These are phyloP conservation scores for Ibycter americanus DNA, from an alignment of 2,797 vertebrate genomes.

Conservation along the genomic window DNA sequence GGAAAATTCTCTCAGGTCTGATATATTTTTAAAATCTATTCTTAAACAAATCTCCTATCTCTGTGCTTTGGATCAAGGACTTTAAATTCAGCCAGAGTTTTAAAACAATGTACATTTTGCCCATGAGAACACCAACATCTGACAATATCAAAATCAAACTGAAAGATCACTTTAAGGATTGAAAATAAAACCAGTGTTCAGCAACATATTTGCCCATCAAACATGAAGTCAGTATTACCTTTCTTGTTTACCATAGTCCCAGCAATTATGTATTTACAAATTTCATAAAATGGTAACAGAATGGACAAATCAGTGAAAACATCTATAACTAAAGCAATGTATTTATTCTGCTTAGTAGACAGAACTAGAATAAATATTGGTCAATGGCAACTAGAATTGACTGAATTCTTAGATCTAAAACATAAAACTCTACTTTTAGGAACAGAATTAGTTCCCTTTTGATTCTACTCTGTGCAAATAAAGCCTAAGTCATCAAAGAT, in stretches of 20 bases:
- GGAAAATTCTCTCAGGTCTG: neutral
- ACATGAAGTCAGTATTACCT: neutral
- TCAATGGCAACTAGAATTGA: neutral
- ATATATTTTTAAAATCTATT: neutral
- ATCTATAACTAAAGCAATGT: neutral
- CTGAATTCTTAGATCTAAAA: neutral
- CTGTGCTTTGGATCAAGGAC: neutral
- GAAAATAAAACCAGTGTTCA: neutral
- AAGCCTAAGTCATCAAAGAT: neutral
- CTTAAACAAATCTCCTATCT: neutral
- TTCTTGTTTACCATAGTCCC: neutral
- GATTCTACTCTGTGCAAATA: too few relatives aligned
- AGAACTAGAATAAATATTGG: neutral
- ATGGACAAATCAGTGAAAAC: neutral
- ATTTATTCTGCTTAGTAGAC: neutral
- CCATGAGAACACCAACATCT: neutral
- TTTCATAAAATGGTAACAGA: neutral
- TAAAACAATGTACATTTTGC: neutral
- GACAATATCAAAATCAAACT: neutral
- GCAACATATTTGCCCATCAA: neutral
- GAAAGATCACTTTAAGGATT: neutral
- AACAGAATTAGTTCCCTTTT: neutral
- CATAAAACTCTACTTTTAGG: neutral
- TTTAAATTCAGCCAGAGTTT: neutral
- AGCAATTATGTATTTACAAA: neutral